Percentiles rank a stretch among this genome's conserved stretches.
phyloP scores from a whole-genome alignment of 2,113 vertebrate species.

The Irena cyanogastra region DNA sequence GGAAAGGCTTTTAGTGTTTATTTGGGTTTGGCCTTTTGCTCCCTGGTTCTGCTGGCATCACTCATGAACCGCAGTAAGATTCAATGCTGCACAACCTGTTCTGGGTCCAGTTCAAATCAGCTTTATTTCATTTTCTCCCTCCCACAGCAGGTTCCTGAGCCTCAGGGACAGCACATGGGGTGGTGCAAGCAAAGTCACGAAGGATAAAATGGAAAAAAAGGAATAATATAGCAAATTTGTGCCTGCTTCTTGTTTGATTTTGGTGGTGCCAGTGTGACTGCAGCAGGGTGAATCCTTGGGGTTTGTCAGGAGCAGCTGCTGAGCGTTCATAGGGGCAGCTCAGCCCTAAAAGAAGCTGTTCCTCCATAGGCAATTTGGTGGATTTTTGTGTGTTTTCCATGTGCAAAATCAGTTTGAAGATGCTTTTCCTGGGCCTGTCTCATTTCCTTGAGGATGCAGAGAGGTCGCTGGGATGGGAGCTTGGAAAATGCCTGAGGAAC shows the following conservation, averaged over 20 bases:
- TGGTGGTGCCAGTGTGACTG: neutral
- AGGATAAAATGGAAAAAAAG: neutral
- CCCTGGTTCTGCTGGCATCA: neutral
- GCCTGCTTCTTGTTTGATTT: neutral
- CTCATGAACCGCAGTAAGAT: neutral
- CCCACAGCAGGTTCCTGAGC: neutral
- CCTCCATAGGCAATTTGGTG: accelerated
- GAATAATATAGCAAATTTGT: neutral
- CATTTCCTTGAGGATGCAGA: neutral
- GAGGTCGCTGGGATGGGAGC: neutral
- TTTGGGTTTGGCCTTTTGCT: constrained; percentile 42
- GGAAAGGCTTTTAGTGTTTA: constrained; percentile 28
- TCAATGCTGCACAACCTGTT: neutral
- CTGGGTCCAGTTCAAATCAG: neutral
- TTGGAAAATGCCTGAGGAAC: neutral
- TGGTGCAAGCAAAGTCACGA: neutral
- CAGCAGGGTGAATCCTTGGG: neutral
- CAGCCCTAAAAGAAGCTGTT: neutral
- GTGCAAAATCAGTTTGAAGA: neutral
- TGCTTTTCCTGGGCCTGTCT: neutral
- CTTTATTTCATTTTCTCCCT: neutral
- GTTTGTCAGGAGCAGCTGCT: neutral
- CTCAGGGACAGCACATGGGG: neutral
- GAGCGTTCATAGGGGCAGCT: neutral
- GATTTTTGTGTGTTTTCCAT: neutral